Conservation (phyloP, 2,113 vertebrate species). For the Phyllostomus discolor region DNA sequence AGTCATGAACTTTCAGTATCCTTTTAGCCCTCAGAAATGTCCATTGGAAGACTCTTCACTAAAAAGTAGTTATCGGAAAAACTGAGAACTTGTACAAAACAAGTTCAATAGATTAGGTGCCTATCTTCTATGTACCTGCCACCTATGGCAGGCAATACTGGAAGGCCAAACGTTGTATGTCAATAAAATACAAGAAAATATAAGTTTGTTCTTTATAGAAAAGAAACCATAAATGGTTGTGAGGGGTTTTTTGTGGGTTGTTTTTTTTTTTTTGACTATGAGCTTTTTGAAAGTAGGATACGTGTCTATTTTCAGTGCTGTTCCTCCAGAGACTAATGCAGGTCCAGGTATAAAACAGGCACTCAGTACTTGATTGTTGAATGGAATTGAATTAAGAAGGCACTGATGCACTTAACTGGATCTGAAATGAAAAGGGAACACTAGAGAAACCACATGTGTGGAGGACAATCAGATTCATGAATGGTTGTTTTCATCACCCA, state of each 20-base stretch:
- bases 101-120: not conserved
- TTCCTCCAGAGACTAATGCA: not conserved
- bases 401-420: not conserved
- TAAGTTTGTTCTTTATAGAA: not conserved
- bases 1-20: not conserved
- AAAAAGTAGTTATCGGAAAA: not conserved
- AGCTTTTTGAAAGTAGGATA: not conserved
- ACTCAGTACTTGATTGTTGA: not conserved
- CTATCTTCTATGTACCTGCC: not conserved
- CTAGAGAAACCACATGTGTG: not conserved
- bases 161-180: not conserved
- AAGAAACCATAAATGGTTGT: not conserved
- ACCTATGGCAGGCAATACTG: not conserved
- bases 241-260: too few species aligned
- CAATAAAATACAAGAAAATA: not conserved
- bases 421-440: not conserved
- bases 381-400: not conserved
- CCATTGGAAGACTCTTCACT: not conserved
- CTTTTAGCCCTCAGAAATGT: not conserved
- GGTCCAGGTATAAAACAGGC: not conserved
- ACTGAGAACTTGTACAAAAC: not conserved
- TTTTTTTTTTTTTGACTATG: not conserved
- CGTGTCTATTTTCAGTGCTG: not conserved
- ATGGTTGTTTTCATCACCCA: not conserved
- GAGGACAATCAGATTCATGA: not conserved